Base-by-base conservation (phyloP, 2,113 vertebrate genomes). In the Pseudopipra pipra region DNA sequence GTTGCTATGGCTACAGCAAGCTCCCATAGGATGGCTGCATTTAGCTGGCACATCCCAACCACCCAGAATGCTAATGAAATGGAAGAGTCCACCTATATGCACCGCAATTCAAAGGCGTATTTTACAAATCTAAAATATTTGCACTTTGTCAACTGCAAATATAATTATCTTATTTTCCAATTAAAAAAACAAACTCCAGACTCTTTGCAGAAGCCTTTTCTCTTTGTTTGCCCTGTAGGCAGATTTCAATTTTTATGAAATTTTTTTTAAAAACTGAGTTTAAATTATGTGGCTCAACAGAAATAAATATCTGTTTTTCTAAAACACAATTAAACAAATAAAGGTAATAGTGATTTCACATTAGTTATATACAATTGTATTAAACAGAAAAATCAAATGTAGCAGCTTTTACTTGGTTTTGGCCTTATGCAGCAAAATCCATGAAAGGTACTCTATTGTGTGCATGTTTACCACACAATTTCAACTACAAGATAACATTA, bases 1-100 rank as follows among this genome's bases (percentile, higher is more conserved):
- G 98, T 98, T 98, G 94, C 97, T 41, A 98, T 96, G 96, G 94
- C 87, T 93, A 97, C 97, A 61, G 12, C 44, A 91, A 91, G 52
- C 58, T 96, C 96, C 96, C 93, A 35, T 7, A 80, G 95, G 90
- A 95, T 85, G 68, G 81, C 80, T 86, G 66, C 68, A 49, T 93
- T 95, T 87, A 93, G 93, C 87, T 86, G 74, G 78, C 78, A 94
- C 87, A 92, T 66, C 85, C 88, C 88, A 85, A 87, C 76, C 96
- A 97, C 56, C 91, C 21, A 78, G 94, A 96, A 97, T 95, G 93
- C 25, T 92, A 97, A 97, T 96, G 97, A 94, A 80, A 87, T 61
- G n/a, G 51, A 76, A 63, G 68, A 94, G 88, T 65, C 81, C 80
- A 85, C 79, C 89, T 87, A 83, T 62, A 81, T 46, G 28, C 49